Base-by-base conservation (phyloP, 2,888 invertebrate species). In the Hesperia comma region DNA sequence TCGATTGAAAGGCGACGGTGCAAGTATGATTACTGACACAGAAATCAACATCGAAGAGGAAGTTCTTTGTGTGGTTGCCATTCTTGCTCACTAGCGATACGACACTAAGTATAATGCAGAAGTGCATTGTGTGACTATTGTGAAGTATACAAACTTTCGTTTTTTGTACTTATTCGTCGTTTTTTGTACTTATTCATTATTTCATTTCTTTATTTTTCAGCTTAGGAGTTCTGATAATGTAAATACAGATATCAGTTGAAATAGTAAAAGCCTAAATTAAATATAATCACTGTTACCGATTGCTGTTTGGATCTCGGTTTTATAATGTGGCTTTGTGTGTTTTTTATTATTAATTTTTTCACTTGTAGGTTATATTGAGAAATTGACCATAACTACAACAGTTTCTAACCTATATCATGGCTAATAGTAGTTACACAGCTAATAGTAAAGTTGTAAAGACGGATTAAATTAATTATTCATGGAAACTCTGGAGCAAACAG, bases 21-120 rank as follows among this genome's bases (percentile, higher is more conserved):
- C 53, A 66, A 66, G 64, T 58, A 66, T 60, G 64, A 60, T 66
- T 58, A 54, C 64, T 66, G 60, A 66, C 64, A 58, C 58, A 66
- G 64, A 58, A 54, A 66, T 66, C 64, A 66, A 66, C 64, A 66
- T 66, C 64, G 64, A 32, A 54, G 41, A 64, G 64, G 64, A 60
- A 60, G 60, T 41, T 43, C 60, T 66, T 66, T 66, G 64, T 66
- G 53, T 46, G 54, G 53, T 37, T 58, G 43, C 64, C 41, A 57
- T 58, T 58, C 53, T 58, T 32, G 32, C 26, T 57, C 19, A 32
- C 32, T 51, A 17, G 57, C 33, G 17, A 8, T 43, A 51, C 57
- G 15, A 49, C 49, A 49, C 17, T 49, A n/a, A n/a, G n/a, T n/a
- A 49, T 49, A 49, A 49, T 19, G 49, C 49, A 19, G 17, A 19